A percentile compares a stretch with the other conserved stretches of the same genome.
Conservation (phyloP, 2,888 invertebrate species). For the Zygothrica quintamaculata region DNA sequence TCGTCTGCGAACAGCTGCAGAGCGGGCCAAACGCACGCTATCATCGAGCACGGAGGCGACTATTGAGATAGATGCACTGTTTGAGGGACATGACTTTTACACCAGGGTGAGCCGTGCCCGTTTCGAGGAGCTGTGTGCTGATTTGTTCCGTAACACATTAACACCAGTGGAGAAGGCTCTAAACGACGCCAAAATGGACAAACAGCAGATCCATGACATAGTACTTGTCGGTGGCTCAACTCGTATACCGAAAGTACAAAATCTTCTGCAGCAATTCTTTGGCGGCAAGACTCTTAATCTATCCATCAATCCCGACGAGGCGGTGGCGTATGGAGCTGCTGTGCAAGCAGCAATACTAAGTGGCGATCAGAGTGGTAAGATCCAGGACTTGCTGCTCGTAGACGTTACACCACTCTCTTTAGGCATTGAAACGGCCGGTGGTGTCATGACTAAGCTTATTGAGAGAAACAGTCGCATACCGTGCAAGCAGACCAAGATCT, state of each 20-base stretch:
- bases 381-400: constrained; percentile 90
- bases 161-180: constrained; percentile 92
- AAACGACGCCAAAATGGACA: constrained; percentile 91
- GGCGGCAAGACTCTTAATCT: constrained; percentile 89
- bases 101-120: constrained; percentile 89
- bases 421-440: constrained; percentile 91
- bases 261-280: constrained; percentile 90
- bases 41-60: constrained; percentile 90
- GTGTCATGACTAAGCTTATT: constrained; percentile 91
- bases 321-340: constrained; percentile 91
- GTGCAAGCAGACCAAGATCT: constrained; percentile 89
- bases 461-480: constrained; percentile 90
- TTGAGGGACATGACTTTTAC: constrained; percentile 90
- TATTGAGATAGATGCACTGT: constrained; percentile 90
- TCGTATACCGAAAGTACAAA: constrained; percentile 92
- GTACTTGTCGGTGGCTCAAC: constrained; percentile 93
- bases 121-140: constrained; percentile 90
- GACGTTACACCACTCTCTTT: constrained; percentile 89
- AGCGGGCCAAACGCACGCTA: no score
- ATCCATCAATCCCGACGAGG: constrained; percentile 92
- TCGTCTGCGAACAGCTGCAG: constrained; percentile 90
- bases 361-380: constrained; percentile 89
- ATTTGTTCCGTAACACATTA: constrained; percentile 89
- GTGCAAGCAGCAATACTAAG: constrained; percentile 90
- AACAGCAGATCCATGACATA: constrained; percentile 90